These are phyloP conservation scores for Pachymerium ferrugineum DNA, from an alignment of 2,888 invertebrate genomes.

Conservation along the genomic window DNA sequence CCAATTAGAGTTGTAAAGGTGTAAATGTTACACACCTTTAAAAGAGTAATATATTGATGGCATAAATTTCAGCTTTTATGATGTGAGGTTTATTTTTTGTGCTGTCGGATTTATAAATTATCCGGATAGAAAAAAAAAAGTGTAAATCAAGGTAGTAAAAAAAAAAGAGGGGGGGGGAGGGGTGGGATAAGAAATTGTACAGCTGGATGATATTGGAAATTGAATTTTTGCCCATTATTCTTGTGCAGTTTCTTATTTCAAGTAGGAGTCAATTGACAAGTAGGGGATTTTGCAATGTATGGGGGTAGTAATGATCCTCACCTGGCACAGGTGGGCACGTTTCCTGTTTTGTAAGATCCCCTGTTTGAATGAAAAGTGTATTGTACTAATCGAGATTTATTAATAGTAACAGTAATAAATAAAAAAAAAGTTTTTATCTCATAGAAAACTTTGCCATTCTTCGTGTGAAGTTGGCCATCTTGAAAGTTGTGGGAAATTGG, in stretches of 20 bases:
- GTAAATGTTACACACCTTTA: conserved; percentile 14
- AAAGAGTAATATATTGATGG: not conserved
- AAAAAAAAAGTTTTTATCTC: too few relatives aligned
- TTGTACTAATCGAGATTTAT: not conserved
- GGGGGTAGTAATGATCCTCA: conserved; percentile 23
- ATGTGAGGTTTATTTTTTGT: conserved; percentile 6
- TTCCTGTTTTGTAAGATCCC: not conserved
- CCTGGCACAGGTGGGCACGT: conserved; percentile 18
- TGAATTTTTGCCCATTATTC: not conserved
- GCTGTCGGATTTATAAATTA: not conserved
- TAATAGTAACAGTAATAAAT: too few relatives aligned
- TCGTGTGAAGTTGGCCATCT: too few relatives aligned
- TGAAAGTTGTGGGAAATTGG: not conserved
- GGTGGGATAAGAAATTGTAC: too few relatives aligned
- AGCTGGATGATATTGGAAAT: too few relatives aligned
- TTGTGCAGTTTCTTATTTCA: conserved; percentile 24
- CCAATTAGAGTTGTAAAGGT: conserved; percentile 21
- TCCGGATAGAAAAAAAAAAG: not conserved
- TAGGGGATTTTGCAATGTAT: too few relatives aligned
- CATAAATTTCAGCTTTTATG: conserved; percentile 6
- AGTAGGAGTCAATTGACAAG: not conserved
- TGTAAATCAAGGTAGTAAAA: conserved; percentile 9
- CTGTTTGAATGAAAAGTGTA: not conserved
- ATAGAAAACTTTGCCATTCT: too few relatives aligned
- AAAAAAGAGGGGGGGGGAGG: too few relatives aligned